Evolutionary conservation across 1,140 invertebrate species (phyloP).

Genomic region (Lanistes nyassanus): DNA sequence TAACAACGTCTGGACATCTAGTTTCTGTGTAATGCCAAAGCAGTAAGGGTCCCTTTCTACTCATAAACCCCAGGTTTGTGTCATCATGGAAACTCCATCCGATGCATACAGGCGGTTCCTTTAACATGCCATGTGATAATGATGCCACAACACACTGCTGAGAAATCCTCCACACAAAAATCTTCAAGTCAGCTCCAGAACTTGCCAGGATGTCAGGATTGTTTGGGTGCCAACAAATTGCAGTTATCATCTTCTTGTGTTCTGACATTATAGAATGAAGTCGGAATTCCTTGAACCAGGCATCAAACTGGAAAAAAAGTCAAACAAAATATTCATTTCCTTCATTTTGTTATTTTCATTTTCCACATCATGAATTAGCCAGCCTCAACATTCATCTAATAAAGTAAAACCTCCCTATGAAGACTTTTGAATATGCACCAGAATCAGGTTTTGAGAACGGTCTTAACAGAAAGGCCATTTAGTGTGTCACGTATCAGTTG

Average conservation of each 20-base stretch:
- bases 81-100: conserved; percentile 57
- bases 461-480: too few relatives aligned
- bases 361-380: too few relatives aligned
- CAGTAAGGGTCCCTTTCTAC: conserved; percentile 57
- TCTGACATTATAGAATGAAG: conserved; percentile 68
- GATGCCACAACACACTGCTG: conserved; percentile 55
- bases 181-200: conserved; percentile 56
- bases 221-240: conserved; percentile 63
- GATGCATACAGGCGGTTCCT: conserved; percentile 48
- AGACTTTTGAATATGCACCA: too few relatives aligned
- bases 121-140: conserved; percentile 40
- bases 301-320: conserved; percentile 53
- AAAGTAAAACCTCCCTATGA: too few relatives aligned
- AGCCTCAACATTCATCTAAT: too few relatives aligned
- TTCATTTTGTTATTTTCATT: too few relatives aligned
- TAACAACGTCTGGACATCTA: conserved; percentile 35
- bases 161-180: conserved; percentile 65
- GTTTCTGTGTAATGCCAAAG: conserved; percentile 55
- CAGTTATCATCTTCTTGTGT: conserved; percentile 69
- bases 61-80: conserved; percentile 57
- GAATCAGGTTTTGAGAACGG: too few relatives aligned
- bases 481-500: too few relatives aligned
- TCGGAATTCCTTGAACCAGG: conserved; percentile 61
- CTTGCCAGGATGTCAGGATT: conserved; percentile 64
- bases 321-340: too few relatives aligned